phyloP scores from a whole-genome alignment of 2,797 vertebrate genomes.

The Stomatorhinus walkeri region DNA sequence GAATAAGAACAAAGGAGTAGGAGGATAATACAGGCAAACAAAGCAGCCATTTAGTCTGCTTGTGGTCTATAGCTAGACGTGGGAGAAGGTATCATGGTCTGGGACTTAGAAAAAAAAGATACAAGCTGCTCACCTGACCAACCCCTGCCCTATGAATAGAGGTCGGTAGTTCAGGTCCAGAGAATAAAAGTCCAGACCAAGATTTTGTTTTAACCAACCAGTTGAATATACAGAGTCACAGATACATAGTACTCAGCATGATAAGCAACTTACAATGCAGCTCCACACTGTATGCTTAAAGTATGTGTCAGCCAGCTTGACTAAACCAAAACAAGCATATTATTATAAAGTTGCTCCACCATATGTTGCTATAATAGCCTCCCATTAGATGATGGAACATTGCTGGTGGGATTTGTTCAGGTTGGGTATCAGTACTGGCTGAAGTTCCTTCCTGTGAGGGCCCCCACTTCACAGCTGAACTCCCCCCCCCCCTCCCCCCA shows the following conservation, averaged over 20 bases:
- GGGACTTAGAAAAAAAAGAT: background rate
- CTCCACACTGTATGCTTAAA: background rate
- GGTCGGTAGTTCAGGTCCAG: background rate
- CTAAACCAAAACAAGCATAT: background rate
- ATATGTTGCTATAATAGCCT: background rate
- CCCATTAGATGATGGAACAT: background rate
- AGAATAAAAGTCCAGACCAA: background rate
- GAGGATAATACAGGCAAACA: background rate
- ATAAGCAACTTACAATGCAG: background rate
- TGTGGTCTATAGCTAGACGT: background rate
- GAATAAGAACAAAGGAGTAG: background rate
- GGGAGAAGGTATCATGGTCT: background rate
- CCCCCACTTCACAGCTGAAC: background rate
- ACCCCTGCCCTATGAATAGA: background rate
- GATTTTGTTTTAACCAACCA: background rate
- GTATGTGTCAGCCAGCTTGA: background rate
- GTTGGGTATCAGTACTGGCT: background rate
- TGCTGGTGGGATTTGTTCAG: background rate
- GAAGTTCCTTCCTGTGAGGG: background rate
- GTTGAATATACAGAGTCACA: background rate
- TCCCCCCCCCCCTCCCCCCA: too few relatives aligned
- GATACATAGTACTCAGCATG: background rate
- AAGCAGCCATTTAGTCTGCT: background rate
- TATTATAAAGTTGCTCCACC: background rate
- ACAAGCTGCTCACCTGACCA: background rate